These are phyloP conservation scores for Nematostella vectensis DNA, from an alignment of 92 coral and sea anemone genomes.

Conservation along the genomic window DNA sequence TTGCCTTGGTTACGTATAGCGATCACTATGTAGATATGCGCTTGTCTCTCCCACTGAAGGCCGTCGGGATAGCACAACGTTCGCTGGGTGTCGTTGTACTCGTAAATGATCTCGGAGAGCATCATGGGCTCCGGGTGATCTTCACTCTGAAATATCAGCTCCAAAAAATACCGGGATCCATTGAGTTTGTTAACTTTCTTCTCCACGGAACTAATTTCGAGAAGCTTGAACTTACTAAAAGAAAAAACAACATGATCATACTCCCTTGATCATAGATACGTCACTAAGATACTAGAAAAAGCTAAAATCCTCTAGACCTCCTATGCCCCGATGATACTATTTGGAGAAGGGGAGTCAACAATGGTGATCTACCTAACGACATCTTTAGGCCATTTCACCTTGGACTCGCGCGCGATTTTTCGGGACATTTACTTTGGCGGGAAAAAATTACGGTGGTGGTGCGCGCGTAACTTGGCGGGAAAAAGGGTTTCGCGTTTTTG, in stretches of 20 bases:
- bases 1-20: conserved; percentile 40
- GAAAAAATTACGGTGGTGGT: too few species aligned
- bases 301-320: too few species aligned
- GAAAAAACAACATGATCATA: background rate
- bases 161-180: conserved; percentile 40
- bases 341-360: too few species aligned
- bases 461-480: too few species aligned
- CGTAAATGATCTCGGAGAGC: conserved; percentile 46
- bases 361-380: too few species aligned
- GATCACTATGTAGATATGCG: conserved; percentile 32
- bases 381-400: too few species aligned
- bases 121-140: conserved; percentile 6
- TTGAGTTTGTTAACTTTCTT: conserved; percentile 28
- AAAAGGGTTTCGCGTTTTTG: too few species aligned
- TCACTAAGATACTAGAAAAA: too few species aligned
- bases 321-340: too few species aligned
- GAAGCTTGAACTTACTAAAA: conserved; percentile 23
- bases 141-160: conserved; percentile 25
- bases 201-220: conserved; percentile 36
- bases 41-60: conserved; percentile 49
- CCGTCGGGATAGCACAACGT: conserved; percentile 57
- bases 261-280: too few species aligned
- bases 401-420: too few species aligned
- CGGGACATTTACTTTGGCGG: too few species aligned
- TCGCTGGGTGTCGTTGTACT: conserved; percentile 13